These are phyloP conservation scores for Falco columbarius DNA, from an alignment of 2,797 vertebrate species.

Conservation along the genomic window DNA sequence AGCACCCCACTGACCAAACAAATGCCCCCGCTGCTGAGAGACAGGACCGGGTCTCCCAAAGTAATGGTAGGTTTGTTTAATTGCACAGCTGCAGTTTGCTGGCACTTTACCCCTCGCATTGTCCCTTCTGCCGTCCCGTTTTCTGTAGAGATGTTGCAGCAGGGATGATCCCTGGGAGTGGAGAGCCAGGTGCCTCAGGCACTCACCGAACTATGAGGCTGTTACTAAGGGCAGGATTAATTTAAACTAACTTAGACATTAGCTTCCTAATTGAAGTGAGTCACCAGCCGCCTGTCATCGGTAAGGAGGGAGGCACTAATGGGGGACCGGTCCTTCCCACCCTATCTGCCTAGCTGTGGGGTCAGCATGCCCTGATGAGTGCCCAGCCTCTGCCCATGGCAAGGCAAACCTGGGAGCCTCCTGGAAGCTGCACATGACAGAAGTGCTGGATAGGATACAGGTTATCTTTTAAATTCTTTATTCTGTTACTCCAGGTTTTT, in stretches of 20 bases:
- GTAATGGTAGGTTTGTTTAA: not conserved
- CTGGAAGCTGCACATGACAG: fast-evolving
- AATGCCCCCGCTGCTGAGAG: not conserved
- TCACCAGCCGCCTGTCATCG: fast-evolving
- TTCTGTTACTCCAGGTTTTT: not conserved
- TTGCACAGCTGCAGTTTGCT: not conserved
- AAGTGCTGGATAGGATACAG: not conserved
- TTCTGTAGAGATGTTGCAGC: not conserved
- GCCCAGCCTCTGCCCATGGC: not conserved
- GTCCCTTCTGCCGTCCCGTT: not conserved
- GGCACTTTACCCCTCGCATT: not conserved
- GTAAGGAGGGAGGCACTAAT: not conserved
- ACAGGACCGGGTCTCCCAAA: not conserved
- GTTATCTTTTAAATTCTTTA: not conserved
- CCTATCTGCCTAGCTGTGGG: fast-evolving
- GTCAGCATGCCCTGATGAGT: fast-evolving
- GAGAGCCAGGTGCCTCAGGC: not conserved
- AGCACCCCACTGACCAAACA: not conserved
- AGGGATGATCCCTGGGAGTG: fast-evolving
- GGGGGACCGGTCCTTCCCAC: not conserved
- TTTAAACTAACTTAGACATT: not conserved
- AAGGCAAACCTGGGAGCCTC: not conserved
- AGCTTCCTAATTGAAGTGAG: not conserved
- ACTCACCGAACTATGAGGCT: not conserved
- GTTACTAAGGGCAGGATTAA: not conserved